Percentiles rank a stretch among this genome's conserved stretches.
Conservation (phyloP, 2,113 vertebrate genomes). For the Pantherophis guttatus region DNA sequence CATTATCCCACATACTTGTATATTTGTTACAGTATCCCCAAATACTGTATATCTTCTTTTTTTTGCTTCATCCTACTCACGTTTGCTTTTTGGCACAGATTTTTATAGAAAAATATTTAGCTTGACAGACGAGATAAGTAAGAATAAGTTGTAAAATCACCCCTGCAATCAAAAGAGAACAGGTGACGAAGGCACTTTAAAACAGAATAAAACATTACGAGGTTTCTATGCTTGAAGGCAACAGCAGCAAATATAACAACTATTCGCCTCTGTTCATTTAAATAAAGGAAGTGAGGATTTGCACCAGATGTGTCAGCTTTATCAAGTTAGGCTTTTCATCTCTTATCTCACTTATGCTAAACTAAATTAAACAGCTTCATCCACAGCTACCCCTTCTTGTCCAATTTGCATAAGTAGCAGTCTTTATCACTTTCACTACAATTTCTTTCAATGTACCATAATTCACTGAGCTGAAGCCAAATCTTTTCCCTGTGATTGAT, state of each 20-base stretch:
- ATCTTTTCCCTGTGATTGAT: constrained; percentile 17
- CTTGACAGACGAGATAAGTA: background rate
- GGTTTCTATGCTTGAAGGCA: background rate
- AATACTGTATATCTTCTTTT: background rate
- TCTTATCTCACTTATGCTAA: background rate
- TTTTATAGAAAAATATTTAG: background rate
- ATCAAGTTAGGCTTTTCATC: constrained; percentile 19
- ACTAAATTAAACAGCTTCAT: constrained; percentile 19
- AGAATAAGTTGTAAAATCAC: background rate
- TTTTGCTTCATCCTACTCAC: background rate
- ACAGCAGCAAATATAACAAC: background rate
- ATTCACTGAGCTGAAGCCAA: constrained; percentile 12
- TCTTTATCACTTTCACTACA: constrained; percentile 29
- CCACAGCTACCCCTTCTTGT: constrained; percentile 6
- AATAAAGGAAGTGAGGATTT: constrained; percentile 17
- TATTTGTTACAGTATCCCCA: background rate
- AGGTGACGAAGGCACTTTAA: background rate
- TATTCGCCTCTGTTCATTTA: constrained; percentile 20
- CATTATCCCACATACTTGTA: background rate
- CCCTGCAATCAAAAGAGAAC: background rate
- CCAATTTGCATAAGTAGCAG: constrained; percentile 38
- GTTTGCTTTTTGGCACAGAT: background rate
- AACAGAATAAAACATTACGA: background rate
- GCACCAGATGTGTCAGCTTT: constrained; percentile 17
- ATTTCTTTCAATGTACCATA: constrained; percentile 7